Conservation (phyloP, 2,797 vertebrate genomes). For the Falco berigora region DNA sequence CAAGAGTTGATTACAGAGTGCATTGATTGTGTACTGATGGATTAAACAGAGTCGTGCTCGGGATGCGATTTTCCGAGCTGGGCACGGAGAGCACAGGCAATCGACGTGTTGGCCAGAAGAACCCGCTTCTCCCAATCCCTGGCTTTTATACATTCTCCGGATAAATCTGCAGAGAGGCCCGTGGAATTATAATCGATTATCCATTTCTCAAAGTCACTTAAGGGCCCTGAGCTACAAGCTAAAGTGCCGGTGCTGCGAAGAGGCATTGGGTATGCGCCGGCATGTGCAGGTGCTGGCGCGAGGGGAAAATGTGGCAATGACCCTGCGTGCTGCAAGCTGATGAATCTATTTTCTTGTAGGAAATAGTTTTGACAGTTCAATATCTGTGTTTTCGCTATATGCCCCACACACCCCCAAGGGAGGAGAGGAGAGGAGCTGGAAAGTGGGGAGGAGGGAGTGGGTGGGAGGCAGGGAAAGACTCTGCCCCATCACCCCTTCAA, state of each 20-base stretch:
- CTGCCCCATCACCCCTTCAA: conserved; percentile 67
- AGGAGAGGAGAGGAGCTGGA: conserved; percentile 9
- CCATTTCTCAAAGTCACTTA: conserved; percentile 96
- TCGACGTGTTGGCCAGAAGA: conserved; percentile 64
- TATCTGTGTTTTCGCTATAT: conserved; percentile 76
- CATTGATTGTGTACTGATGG: conserved; percentile 79
- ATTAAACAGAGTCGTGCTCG: conserved; percentile 75
- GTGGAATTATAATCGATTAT: conserved; percentile 89
- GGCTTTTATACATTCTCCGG: conserved; percentile 71
- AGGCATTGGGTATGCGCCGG: conserved; percentile 82
- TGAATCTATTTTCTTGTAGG: conserved; percentile 82
- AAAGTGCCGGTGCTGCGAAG: conserved; percentile 77
- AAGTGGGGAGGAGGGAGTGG: background rate
- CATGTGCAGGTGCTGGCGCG: conserved; percentile 75
- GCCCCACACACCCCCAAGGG: conserved; percentile 60
- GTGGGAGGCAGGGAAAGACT: conserved; percentile 35
- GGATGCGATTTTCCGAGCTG: conserved; percentile 65
- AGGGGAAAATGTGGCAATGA: conserved; percentile 77
- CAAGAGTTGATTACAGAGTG: conserved; percentile 81
- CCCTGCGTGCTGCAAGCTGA: conserved; percentile 78
- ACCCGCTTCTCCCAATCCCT: conserved; percentile 66
- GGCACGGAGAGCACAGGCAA: conserved; percentile 57
- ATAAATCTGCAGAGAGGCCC: conserved; percentile 74
- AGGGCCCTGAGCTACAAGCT: conserved; percentile 78
- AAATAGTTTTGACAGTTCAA: conserved; percentile 86